Evolutionary conservation across 2,113 vertebrate genomes (phyloP).

Genomic region (Saccopteryx leptura): DNA sequence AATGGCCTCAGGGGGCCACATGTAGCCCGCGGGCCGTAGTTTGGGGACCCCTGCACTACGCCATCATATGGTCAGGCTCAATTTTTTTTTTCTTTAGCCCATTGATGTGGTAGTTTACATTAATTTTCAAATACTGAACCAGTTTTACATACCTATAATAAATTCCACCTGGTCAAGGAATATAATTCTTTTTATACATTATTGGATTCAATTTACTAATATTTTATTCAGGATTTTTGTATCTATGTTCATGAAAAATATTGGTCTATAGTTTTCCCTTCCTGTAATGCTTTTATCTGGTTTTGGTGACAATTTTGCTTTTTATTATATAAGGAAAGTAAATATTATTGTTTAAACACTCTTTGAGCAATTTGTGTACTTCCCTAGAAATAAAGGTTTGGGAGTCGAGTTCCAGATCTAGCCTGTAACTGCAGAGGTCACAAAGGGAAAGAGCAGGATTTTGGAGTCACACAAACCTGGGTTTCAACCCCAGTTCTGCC

Average conservation of each 20-base stretch:
- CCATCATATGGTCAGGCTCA: too few species aligned
- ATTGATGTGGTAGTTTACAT: neutral
- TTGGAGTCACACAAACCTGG: neutral
- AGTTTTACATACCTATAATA: neutral
- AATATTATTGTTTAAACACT: slow-evolving; percentile 4
- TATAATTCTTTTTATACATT: neutral
- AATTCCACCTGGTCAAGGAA: neutral
- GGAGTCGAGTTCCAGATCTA: neutral
- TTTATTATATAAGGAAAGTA: neutral
- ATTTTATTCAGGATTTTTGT: neutral
- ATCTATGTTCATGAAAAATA: neutral
- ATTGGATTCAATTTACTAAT: neutral
- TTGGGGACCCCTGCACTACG: too few species aligned
- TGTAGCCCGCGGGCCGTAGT: too few species aligned
- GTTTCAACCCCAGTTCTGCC: neutral
- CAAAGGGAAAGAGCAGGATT: neutral
- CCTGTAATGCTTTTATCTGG: neutral
- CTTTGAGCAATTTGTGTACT: neutral
- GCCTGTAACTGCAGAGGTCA: neutral
- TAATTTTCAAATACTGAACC: slow-evolving; percentile 13
- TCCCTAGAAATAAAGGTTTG: slow-evolving; percentile 17
- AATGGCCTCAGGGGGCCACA: too few species aligned
- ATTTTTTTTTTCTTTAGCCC: neutral
- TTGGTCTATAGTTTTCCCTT: neutral
- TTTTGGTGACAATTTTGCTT: neutral